phyloP scores from a whole-genome alignment of 2,797 vertebrate genomes.

The Cyclura pinguis region DNA sequence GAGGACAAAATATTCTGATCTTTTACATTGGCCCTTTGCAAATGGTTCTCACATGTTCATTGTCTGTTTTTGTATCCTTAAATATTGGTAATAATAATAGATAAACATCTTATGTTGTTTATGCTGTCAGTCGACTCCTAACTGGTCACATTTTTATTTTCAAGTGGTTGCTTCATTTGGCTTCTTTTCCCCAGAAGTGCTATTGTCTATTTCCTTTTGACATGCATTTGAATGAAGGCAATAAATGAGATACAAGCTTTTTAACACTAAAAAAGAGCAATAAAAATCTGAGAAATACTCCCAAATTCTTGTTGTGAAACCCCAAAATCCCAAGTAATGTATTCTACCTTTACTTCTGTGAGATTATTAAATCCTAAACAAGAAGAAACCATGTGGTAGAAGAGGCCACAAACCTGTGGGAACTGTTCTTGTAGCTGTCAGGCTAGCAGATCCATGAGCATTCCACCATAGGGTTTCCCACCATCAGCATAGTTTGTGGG shows the following conservation, averaged over 20 bases:
- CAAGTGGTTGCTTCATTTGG: constrained; percentile 24
- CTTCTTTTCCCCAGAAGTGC: background rate
- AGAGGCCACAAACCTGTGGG: background rate
- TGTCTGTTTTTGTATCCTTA: constrained; percentile 39
- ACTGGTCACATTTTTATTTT: constrained; percentile 35
- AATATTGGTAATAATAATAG: constrained; percentile 40
- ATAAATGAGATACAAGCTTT: constrained; percentile 61
- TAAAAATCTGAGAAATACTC: constrained; percentile 55
- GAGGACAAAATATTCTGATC: constrained; percentile 29
- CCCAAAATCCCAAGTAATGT: constrained; percentile 26
- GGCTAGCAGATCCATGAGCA: background rate
- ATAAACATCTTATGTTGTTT: constrained; percentile 28
- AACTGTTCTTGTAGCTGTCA: background rate
- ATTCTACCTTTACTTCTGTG: background rate
- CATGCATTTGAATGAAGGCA: constrained; percentile 67
- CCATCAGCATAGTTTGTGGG: background rate
- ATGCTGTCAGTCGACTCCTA: constrained; percentile 26
- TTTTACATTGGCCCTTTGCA: constrained; percentile 32
- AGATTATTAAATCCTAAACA: background rate
- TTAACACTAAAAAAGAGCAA: constrained; percentile 64
- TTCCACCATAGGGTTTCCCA: background rate
- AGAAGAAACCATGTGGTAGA: background rate
- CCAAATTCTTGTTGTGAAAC: constrained; percentile 43
- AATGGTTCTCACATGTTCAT: constrained; percentile 38
- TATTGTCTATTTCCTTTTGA: constrained; percentile 54